Evolutionary conservation across 2,888 invertebrate genomes (phyloP).

Genomic region (Oxytorus armatus): DNA sequence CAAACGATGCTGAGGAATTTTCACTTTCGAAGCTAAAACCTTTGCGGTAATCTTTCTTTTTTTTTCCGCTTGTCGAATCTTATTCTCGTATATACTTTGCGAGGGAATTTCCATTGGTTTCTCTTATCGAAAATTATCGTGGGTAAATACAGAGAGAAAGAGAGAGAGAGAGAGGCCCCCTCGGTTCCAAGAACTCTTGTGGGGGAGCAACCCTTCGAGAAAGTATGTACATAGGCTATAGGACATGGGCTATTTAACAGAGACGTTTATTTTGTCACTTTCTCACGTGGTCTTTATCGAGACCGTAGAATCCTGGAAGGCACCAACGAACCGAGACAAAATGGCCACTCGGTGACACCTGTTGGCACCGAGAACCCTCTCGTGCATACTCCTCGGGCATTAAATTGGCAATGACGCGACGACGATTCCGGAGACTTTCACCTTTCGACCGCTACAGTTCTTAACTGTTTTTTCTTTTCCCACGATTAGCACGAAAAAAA

Average conservation of each 20-base stretch:
- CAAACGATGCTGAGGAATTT: conserved; percentile 3
- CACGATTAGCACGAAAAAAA: conserved; percentile 79
- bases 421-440: conserved; percentile 21
- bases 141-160: conserved; percentile 44
- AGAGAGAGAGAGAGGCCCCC: background rate
- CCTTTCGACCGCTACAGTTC: conserved; percentile 46
- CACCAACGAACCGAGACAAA: conserved; percentile 76
- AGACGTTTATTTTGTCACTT: conserved; percentile 16
- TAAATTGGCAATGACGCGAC: conserved; percentile 14
- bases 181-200: background rate
- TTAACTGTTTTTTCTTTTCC: conserved; percentile 73
- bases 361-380: conserved; percentile 67
- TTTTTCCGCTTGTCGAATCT: background rate
- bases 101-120: conserved; percentile 4
- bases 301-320: conserved; percentile 63
- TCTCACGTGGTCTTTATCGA: conserved; percentile 25
- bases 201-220: background rate
- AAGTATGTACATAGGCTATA: too few relatives aligned
- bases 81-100: background rate
- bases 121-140: conserved; percentile 52
- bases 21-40: background rate
- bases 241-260: background rate
- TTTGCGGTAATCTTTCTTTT: background rate
- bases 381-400: conserved; percentile 8
- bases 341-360: conserved; percentile 76